phyloP scores from a whole-genome alignment of 2,888 invertebrate species.

The Callosobruchus maculatus region DNA sequence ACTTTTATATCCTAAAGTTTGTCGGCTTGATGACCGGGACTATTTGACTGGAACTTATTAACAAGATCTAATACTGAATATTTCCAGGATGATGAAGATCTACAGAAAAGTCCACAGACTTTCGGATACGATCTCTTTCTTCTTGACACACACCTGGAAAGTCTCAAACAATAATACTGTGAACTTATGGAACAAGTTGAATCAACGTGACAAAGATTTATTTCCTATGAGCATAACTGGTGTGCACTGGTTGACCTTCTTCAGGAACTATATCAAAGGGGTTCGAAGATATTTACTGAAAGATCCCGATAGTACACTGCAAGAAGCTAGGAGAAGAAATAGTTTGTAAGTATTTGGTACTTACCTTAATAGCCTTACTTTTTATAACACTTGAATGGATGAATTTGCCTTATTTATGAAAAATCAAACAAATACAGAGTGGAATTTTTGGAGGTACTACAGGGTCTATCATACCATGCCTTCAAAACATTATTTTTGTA shows the following conservation, averaged over 20 bases:
- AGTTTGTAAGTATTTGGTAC: constrained; percentile 21
- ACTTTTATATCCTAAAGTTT: too few species aligned
- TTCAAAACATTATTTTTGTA: too few species aligned
- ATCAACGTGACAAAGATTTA: constrained; percentile 51
- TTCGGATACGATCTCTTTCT: constrained; percentile 68
- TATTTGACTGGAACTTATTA: too few species aligned
- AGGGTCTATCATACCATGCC: too few species aligned
- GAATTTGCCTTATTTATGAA: too few species aligned
- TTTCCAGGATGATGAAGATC: constrained; percentile 67
- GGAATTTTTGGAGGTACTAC: too few species aligned
- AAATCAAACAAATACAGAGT: too few species aligned
- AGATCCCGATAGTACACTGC: constrained; percentile 65
- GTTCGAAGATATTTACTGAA: constrained; percentile 73
- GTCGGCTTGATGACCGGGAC: too few species aligned
- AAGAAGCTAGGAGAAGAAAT: constrained; percentile 20
- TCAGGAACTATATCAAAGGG: constrained; percentile 68
- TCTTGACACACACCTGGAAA: constrained; percentile 68
- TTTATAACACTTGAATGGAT: too few species aligned
- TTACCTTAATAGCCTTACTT: too few species aligned
- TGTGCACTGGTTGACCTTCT: constrained; percentile 70
- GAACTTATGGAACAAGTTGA: constrained; percentile 56
- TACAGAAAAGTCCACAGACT: constrained; percentile 80
- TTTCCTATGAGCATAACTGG: constrained; percentile 72
- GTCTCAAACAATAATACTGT: constrained; percentile 65
- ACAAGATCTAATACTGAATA: background rate